Base-by-base conservation (phyloP, 92 coral and sea anemone genomes). In the Palythoa grandiflora region DNA sequence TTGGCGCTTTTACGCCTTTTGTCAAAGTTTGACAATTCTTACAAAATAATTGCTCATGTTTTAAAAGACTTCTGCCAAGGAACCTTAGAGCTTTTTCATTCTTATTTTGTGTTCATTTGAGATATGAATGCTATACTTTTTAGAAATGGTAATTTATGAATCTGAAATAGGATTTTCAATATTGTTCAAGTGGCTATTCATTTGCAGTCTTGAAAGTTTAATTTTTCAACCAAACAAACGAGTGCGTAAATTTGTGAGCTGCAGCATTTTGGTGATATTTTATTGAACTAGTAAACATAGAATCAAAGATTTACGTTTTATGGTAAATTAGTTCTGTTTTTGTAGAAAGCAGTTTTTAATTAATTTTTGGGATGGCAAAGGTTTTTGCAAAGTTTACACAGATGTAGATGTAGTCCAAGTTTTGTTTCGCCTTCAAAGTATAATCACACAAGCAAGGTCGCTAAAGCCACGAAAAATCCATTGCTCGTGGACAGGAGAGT, bases 331-430 rank as follows among this genome's bases (percentile, higher is more conserved):
- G 15, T 14, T 81, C 9, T 81, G 19, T 48, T 63, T 17, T n/a
- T 9, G 52, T 19, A 5, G 38, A 40, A 80, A 65, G 7, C 60
- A 59, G 38, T 11, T 10, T 61, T 60, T 36, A 10, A 21, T 61
- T 60, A 14, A 38, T 38, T 14, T 47, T 28, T 40, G 9, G 59
- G 75, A 19, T 36, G 55, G 17, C 60, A 36, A 9, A 37, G 15
- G 28, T 9, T 57, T 78, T 57, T 66, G 59, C 75, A 65, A 81
- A 81, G 60, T 81, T 81, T 81, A 47, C 73, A 81, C 86, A 81
- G 86, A 65, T 65, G 86, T 81, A 20, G 28, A 28, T 28, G 28
- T 28, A 28, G 28, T 44, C 44, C 60, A 14, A 81, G 13, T 59
- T 80, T 80, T 63, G 85, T 80, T 36, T 52, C 38, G 44, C 16